Conservation (phyloP, 2,888 invertebrate genomes). For the Lepidochrysops patricia region DNA sequence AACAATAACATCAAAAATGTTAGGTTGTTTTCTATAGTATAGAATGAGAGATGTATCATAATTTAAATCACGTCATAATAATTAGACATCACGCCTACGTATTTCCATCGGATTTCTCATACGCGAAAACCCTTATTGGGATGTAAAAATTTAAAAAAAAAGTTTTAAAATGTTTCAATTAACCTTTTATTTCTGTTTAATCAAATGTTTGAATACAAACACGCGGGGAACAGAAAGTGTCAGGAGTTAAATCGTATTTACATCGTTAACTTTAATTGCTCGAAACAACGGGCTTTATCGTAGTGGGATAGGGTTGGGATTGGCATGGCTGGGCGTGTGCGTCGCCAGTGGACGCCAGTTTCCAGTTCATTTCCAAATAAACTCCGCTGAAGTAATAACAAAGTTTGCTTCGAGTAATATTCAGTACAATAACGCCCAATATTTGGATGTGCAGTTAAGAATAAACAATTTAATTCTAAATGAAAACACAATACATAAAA, state of each 20-base stretch:
- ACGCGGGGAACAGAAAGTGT: neutral
- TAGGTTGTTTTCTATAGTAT: too few relatives aligned
- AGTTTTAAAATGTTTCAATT: neutral
- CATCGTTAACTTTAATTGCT: neutral
- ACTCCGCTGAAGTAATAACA: conserved; percentile 58
- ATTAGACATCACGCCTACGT: too few relatives aligned
- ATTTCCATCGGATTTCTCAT: too few relatives aligned
- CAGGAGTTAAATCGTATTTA: conserved; percentile 2
- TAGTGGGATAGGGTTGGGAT: conserved; percentile 31
- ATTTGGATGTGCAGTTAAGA: conserved; percentile 31
- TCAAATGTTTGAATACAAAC: neutral
- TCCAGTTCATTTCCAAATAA: conserved; percentile 63
- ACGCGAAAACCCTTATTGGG: too few relatives aligned
- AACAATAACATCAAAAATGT: too few relatives aligned
- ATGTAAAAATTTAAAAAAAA: too few relatives aligned
- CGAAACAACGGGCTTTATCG: conserved; percentile 19
- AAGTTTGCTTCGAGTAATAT: conserved; percentile 53
- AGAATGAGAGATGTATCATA: too few relatives aligned
- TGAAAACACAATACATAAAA: too few relatives aligned
- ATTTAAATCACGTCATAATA: too few relatives aligned
- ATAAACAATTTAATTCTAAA: too few relatives aligned
- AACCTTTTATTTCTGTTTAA: neutral
- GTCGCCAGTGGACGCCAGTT: conserved; percentile 48
- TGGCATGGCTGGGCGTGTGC: conserved; percentile 45
- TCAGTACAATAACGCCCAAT: conserved; percentile 25